Conservation (phyloP, 2,113 vertebrate genomes). For the Lethenteron reissneri region DNA sequence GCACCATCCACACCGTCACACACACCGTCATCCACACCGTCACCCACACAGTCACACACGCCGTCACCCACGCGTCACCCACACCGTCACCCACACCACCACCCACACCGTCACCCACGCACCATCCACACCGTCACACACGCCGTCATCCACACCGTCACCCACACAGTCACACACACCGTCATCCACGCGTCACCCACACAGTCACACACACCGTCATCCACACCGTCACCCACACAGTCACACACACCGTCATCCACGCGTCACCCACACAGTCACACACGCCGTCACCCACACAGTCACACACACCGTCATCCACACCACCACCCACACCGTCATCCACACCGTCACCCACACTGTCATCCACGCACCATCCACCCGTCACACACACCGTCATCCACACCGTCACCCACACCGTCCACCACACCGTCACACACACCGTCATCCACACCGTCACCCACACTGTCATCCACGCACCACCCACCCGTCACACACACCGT, state of each 20-base stretch:
- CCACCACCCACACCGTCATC: background rate
- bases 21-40: background rate
- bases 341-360: too few species aligned
- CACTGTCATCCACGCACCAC: background rate
- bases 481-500: background rate
- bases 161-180: background rate
- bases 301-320: background rate
- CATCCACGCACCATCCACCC: too few species aligned
- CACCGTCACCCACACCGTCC: background rate
- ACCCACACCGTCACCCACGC: background rate
- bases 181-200: background rate
- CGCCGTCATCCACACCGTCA: background rate
- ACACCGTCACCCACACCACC: too few species aligned
- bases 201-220: background rate
- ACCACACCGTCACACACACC: slow-evolving; percentile 40
- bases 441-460: slow-evolving; percentile 36
- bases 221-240: too few species aligned
- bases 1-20: background rate
- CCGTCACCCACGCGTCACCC: background rate
- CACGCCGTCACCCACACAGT: background rate
- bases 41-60: background rate
- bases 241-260: background rate
- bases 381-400: background rate
- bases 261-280: background rate
- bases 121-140: too few species aligned